A percentile compares a stretch with the other conserved stretches of the same genome.
Evolutionary conservation across 2,797 vertebrate species (phyloP).

Genomic region (Cuculus canorus): DNA sequence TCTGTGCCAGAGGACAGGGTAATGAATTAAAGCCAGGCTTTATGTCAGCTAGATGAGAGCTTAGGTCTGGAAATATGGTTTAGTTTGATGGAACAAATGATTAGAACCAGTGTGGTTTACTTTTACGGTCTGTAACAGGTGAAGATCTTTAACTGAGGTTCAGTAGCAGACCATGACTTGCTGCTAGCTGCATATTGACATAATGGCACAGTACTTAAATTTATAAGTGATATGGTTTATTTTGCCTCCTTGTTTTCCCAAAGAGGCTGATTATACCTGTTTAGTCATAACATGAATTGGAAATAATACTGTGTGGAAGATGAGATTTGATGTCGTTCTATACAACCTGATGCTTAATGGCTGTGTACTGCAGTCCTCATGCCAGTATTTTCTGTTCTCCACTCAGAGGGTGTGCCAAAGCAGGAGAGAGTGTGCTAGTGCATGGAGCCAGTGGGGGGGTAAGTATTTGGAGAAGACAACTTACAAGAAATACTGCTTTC

Average conservation of each 20-base stretch:
- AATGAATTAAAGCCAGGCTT: too few species aligned
- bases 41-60: neutral
- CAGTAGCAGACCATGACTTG: neutral
- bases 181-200: neutral
- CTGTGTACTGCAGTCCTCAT: neutral
- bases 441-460: slow-evolving; percentile 96
- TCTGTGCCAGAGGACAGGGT: neutral
- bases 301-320: neutral
- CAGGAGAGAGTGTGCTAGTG: slow-evolving; percentile 88
- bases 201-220: neutral
- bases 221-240: neutral
- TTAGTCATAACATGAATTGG: neutral
- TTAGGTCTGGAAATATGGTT: neutral
- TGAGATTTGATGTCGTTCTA: neutral
- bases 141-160: neutral
- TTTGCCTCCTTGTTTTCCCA: neutral
- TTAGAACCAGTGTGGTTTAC: neutral
- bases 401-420: slow-evolving; percentile 81
- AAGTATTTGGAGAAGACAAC: slow-evolving; percentile 43
- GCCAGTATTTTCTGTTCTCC: neutral
- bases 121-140: neutral
- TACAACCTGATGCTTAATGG: neutral
- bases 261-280: neutral
- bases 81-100: neutral
- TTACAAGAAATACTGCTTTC: neutral